These are phyloP conservation scores for Eudasyphora cyanicolor DNA, from an alignment of 2,888 invertebrate genomes.

Conservation along the genomic window DNA sequence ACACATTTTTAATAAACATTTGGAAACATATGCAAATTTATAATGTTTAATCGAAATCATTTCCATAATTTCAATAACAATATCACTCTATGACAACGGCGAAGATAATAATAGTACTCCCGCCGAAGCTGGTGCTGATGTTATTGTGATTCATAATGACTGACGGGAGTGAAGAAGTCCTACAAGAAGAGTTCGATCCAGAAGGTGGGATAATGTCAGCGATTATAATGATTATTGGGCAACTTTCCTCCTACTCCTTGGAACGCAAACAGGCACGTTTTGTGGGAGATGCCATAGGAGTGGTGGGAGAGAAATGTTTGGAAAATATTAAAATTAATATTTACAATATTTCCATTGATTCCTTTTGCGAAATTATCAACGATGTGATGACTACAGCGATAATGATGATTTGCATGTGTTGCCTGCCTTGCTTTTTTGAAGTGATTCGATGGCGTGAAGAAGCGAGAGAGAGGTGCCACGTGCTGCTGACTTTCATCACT, in stretches of 20 bases:
- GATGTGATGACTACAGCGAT: not conserved
- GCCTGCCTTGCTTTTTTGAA: not conserved
- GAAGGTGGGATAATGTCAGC: constrained; percentile 62
- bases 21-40: constrained; percentile 62
- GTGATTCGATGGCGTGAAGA: not conserved
- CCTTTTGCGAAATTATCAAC: constrained; percentile 41
- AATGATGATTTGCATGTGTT: constrained; percentile 34
- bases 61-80: constrained; percentile 62
- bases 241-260: constrained; percentile 24
- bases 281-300: not conserved
- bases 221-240: constrained; percentile 57
- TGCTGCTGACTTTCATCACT: constrained; percentile 39
- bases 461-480: constrained; percentile 43
- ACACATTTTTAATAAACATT: constrained; percentile 33
- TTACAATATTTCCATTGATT: constrained; percentile 29
- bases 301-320: constrained; percentile 11
- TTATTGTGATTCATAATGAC: constrained; percentile 11
- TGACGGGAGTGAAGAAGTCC: constrained; percentile 14
- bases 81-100: constrained; percentile 14
- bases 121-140: not conserved
- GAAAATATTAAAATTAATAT: constrained; percentile 50
- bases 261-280: too few relatives aligned
- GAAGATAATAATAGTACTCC: constrained; percentile 4
- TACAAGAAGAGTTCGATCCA: constrained; percentile 23
- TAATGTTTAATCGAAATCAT: constrained; percentile 61